Evolutionary conservation across 2,797 vertebrate genomes (phyloP).

Genomic region (Sebastes hopkinsi): DNA sequence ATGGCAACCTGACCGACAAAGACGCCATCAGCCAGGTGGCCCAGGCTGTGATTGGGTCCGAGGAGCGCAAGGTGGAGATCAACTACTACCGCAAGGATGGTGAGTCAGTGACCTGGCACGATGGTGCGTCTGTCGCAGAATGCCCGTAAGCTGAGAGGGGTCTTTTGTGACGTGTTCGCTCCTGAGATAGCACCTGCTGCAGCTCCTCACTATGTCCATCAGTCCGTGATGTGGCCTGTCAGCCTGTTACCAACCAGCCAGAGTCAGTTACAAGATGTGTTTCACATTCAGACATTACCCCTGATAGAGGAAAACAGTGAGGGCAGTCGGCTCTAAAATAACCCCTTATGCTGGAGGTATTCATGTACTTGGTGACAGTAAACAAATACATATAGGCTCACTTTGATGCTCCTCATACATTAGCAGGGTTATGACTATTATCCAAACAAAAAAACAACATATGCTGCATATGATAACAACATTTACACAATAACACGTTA

Average conservation of each 20-base stretch:
- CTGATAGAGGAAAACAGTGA: not conserved
- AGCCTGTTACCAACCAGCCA: conserved; percentile 21
- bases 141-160: not conserved
- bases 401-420: not conserved
- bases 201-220: conserved; percentile 12
- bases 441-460: not conserved
- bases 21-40: conserved; percentile 92
- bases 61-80: conserved; percentile 97
- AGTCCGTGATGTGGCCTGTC: conserved; percentile 26
- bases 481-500: not conserved
- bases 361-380: not conserved
- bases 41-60: conserved; percentile 92
- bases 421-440: not conserved
- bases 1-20: conserved; percentile 92
- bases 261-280: conserved; percentile 31
- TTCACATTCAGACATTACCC: conserved; percentile 13
- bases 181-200: conserved; percentile 9
- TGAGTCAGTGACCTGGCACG: conserved; percentile 78
- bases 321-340: conserved; percentile 9
- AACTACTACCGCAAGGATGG: conserved; percentile 98
- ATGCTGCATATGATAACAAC: not conserved
- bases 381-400: not conserved
- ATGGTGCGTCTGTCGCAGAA: not conserved
- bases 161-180: conserved; percentile 1
- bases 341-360: not conserved